A percentile compares a stretch with the other conserved stretches of the same genome.
Evolutionary conservation across 2,888 invertebrate species (phyloP).

Genomic region (Aspidapion aeneum): DNA sequence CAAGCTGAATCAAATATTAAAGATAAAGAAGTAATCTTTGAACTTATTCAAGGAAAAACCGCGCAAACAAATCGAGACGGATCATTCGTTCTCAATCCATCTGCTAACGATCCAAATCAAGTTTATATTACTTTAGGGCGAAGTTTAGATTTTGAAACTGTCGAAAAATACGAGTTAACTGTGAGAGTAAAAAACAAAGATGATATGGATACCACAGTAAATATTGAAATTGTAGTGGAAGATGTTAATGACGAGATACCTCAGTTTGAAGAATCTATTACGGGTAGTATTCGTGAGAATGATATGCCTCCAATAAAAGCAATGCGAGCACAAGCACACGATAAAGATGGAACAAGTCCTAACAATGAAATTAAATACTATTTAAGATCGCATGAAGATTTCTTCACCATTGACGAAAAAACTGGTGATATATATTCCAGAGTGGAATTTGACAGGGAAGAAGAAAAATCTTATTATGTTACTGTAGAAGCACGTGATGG

Average conservation of each 20-base stretch:
- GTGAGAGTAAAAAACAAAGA: constrained; percentile 80
- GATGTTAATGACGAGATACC: constrained; percentile 93
- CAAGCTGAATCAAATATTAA: constrained; percentile 73
- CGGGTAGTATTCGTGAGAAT: constrained; percentile 82
- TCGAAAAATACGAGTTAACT: constrained; percentile 78
- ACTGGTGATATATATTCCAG: constrained; percentile 87
- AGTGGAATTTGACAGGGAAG: constrained; percentile 82
- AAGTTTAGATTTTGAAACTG: constrained; percentile 79
- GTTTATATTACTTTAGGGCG: constrained; percentile 75
- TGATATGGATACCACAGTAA: constrained; percentile 74
- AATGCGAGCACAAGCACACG: constrained; percentile 73
- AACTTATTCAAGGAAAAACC: constrained; percentile 76
- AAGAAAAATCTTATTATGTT: constrained; percentile 79
- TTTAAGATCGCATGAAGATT: constrained; percentile 61
- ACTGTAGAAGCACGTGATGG: constrained; percentile 84
- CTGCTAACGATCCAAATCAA: constrained; percentile 60
- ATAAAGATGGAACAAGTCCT: constrained; percentile 78
- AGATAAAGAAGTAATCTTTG: constrained; percentile 73
- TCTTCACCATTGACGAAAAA: constrained; percentile 79
- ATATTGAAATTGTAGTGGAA: constrained; percentile 71
- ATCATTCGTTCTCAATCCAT: constrained; percentile 61
- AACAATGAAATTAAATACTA: constrained; percentile 82
- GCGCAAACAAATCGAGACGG: constrained; percentile 82
- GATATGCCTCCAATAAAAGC: constrained; percentile 79
- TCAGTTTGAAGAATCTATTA: constrained; percentile 76